These are phyloP conservation scores for Calidris pugnax DNA, from an alignment of 2,113 vertebrate species.

Conservation along the genomic window DNA sequence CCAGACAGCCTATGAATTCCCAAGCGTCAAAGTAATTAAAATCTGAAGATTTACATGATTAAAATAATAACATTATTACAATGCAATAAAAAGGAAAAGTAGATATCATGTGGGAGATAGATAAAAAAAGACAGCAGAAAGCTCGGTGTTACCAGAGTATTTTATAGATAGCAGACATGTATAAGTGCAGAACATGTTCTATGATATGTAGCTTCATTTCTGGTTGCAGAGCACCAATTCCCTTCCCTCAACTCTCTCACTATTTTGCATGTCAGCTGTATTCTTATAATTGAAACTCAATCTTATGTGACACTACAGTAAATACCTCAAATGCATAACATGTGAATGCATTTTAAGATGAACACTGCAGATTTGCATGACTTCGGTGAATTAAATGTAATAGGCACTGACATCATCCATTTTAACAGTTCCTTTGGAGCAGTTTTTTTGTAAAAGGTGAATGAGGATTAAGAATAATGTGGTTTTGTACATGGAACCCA, in stretches of 20 bases:
- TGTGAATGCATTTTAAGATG: background rate
- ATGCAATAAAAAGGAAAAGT: background rate
- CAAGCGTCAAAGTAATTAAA: background rate
- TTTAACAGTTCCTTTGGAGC: background rate
- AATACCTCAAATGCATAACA: background rate
- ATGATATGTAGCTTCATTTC: background rate
- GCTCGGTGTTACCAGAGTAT: background rate
- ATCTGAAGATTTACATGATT: background rate
- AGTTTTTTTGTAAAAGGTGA: background rate
- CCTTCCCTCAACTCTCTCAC: background rate
- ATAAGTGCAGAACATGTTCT: background rate
- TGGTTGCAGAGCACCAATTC: background rate
- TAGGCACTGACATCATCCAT: background rate
- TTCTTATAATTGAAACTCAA: background rate
- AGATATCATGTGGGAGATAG: rapidly evolving
- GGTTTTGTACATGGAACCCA: background rate
- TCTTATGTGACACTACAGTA: background rate
- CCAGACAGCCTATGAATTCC: background rate
- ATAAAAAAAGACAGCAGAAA: background rate
- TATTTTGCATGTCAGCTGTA: background rate
- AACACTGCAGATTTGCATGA: background rate
- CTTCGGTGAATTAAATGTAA: background rate
- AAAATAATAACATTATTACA: background rate
- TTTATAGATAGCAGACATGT: rapidly evolving
- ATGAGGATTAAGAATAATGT: background rate